Percentiles rank a stretch among this genome's conserved stretches.
Evolutionary conservation across 2,888 invertebrate genomes (phyloP).

Genomic region (Tridacna gigas): DNA sequence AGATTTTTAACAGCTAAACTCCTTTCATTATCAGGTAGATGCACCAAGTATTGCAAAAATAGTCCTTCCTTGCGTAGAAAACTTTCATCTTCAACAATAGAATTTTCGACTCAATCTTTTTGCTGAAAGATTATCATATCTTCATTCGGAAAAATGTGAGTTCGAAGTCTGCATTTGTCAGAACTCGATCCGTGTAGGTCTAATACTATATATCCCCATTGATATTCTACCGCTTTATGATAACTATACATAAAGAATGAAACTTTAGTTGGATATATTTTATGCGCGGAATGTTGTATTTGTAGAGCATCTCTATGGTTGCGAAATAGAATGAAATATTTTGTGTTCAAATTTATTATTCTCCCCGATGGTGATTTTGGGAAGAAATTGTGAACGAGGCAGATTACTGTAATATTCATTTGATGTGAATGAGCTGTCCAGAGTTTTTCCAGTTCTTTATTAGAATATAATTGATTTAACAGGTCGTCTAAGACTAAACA

Average conservation of each 20-base stretch:
- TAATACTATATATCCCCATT: neutral
- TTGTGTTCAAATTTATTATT: too few species aligned
- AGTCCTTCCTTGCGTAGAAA: neutral
- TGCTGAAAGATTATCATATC: neutral
- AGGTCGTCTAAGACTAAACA: too few species aligned
- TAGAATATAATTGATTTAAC: too few species aligned
- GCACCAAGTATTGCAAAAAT: neutral
- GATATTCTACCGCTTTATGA: neutral
- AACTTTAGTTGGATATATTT: neutral
- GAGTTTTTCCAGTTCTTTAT: too few species aligned
- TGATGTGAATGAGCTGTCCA: too few species aligned
- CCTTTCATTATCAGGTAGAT: neutral
- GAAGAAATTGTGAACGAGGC: too few species aligned
- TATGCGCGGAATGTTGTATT: neutral
- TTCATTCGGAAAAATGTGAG: neutral
- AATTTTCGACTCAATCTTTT: neutral
- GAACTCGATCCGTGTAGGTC: too few species aligned
- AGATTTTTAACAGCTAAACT: neutral
- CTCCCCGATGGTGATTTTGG: too few species aligned
- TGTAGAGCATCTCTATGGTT: neutral
- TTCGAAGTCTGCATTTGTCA: neutral
- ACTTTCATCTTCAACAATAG: neutral
- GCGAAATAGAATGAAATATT: too few species aligned
- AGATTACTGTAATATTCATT: too few species aligned
- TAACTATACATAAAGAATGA: neutral